phyloP scores from a whole-genome alignment of 2,113 vertebrate genomes.

The Dasyornis broadbenti region DNA sequence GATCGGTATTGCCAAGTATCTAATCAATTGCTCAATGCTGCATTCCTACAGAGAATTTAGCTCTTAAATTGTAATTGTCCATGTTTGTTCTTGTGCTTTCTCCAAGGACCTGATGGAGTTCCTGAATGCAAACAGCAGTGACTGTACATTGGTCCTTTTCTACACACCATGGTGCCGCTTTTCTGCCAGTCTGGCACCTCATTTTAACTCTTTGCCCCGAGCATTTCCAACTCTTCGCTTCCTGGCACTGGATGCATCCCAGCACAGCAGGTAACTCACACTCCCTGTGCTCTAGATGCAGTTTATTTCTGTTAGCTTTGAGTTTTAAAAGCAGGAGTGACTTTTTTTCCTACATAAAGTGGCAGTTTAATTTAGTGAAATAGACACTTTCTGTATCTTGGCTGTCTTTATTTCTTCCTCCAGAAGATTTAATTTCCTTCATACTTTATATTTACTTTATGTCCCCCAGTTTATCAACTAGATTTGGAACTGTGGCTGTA shows the following conservation, averaged over 20 bases:
- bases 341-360: neutral
- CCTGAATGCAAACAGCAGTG: constrained; percentile 87
- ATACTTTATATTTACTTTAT: neutral
- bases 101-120: constrained; percentile 94
- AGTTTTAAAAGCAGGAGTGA: neutral
- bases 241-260: constrained; percentile 92
- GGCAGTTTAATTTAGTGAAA: neutral
- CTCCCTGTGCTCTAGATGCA: neutral
- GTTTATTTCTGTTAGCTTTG: neutral
- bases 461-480: constrained; percentile 87
- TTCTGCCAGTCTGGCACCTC: constrained; percentile 89
- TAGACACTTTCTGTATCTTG: fast-evolving
- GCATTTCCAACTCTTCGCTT: constrained; percentile 91
- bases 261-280: constrained; percentile 89
- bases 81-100: neutral
- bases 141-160: constrained; percentile 92
- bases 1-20: neutral
- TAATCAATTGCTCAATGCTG: neutral
- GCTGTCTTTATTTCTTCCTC: neutral
- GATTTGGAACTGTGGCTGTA: constrained; percentile 96
- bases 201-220: constrained; percentile 92
- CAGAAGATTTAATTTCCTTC: neutral
- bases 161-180: constrained; percentile 96
- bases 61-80: neutral
- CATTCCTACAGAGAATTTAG: neutral